Base-by-base conservation (phyloP, 2,888 invertebrate genomes). In the Malthinus seriepunctatus region DNA sequence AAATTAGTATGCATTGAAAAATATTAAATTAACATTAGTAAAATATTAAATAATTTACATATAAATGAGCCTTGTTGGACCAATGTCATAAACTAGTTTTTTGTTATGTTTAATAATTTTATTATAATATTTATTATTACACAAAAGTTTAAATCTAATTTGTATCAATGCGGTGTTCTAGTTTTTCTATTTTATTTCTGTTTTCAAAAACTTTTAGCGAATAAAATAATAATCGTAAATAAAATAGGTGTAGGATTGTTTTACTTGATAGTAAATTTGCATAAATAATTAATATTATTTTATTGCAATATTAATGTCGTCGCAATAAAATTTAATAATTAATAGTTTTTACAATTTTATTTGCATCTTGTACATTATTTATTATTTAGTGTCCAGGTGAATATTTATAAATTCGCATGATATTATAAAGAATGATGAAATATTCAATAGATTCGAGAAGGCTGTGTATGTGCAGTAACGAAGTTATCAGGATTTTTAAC, bases 11-110 rank as follows among this genome's bases (percentile, higher is more conserved):
- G 23, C 23, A 23, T 23, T 23, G 23, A 23, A 23, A 23, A 23
- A 23, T 23, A 15, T 42, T 42, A 42, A 15, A 23, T 42, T 42
- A n/a, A 42, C 39, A 14, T 15, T 42, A 42, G 23, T 23, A 42
- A 42, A 42, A 42, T 42, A n/a, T 23, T 42, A 15, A 6, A 23
- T 15, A n/a, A 42, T 42, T 42, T 42, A 42, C 15, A 15, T 8
- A 23, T 23, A 42, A 42, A 42, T 42, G 8, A 42, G 39, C 15
- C 23, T 42, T 14, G 39, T 42, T 23, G 23, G 23, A 23, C 23
- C 39, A 42, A 42, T 42, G 39, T 42, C 39, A 42, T 42, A 42
- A 42, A 42, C 39, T 42, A 42, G 39, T 42, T 42, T 42, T n/a
- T 23, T 23, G 3, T 23, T 23, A 23, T 23, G 23, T 23, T 2